These are phyloP conservation scores for Macaria liturata DNA, from an alignment of 2,888 invertebrate species.

Conservation along the genomic window DNA sequence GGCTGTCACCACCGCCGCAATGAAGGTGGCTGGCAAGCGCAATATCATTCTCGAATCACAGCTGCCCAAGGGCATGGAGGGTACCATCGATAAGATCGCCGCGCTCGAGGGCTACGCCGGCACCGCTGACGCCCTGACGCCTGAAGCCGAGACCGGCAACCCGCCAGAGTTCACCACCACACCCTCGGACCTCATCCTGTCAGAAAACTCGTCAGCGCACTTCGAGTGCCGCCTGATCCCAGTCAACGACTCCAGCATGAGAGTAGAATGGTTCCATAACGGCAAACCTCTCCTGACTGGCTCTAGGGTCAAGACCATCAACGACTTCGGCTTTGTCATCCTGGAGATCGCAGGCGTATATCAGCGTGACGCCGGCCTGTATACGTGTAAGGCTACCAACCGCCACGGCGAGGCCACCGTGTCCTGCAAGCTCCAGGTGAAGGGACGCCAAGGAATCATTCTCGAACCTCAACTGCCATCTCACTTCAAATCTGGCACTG, in stretches of 20 bases:
- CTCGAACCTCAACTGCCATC: conserved; percentile 94
- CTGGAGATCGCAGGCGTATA: conserved; percentile 97
- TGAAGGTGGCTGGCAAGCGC: conserved; percentile 96
- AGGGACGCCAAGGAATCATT: conserved; percentile 94
- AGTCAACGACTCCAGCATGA: conserved; percentile 95
- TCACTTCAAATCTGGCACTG: conserved; percentile 94
- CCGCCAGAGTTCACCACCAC: conserved; percentile 96
- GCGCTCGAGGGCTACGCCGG: conserved; percentile 94
- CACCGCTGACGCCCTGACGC: conserved; percentile 85
- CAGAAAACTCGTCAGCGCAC: conserved; percentile 95
- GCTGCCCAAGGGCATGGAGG: conserved; percentile 96
- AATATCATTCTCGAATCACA: conserved; percentile 96
- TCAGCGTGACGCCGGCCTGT: conserved; percentile 95
- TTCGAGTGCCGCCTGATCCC: conserved; percentile 96
- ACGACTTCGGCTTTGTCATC: conserved; percentile 98
- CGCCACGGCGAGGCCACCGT: conserved; percentile 95
- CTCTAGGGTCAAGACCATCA: conserved; percentile 96
- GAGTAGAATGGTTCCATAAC: conserved; percentile 99
- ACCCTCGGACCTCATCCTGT: conserved; percentile 91
- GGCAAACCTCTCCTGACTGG: conserved; percentile 96
- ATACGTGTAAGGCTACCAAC: conserved; percentile 96
- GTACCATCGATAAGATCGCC: conserved; percentile 96
- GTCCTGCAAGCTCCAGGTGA: conserved; percentile 93
- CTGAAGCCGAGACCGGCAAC: conserved; percentile 92
- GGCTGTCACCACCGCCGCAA: conserved; percentile 93